Percentiles rank a stretch among this genome's conserved stretches.
These are phyloP conservation scores for Blomia tropicalis DNA, from an alignment of 2,888 invertebrate species.

Conservation along the genomic window DNA sequence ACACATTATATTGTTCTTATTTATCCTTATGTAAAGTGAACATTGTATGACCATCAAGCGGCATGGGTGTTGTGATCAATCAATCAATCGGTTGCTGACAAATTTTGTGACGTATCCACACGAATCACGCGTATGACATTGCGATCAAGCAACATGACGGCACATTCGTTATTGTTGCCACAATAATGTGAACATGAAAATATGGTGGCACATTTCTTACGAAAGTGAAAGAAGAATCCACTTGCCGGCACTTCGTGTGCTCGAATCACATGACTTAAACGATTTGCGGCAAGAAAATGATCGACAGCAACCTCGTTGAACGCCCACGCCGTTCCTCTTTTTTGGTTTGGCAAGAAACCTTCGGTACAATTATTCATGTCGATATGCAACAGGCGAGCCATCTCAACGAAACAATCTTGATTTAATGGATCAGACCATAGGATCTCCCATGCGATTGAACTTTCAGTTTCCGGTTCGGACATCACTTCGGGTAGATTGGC, in stretches of 20 bases:
- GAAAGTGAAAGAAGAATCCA: slow-evolving; percentile 41
- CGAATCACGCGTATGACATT: slow-evolving; percentile 49
- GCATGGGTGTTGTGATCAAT: no score
- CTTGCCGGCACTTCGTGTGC: slow-evolving; percentile 55
- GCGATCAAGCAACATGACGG: slow-evolving; percentile 50
- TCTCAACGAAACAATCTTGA: slow-evolving; percentile 12
- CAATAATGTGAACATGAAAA: no score
- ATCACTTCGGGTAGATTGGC: slow-evolving; percentile 51
- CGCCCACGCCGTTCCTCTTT: slow-evolving; percentile 54
- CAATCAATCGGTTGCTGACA: slow-evolving; percentile 10
- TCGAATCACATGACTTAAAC: slow-evolving; percentile 51
- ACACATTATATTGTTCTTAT: no score
- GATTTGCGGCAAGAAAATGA: slow-evolving; percentile 48
- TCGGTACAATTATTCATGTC: slow-evolving; percentile 13
- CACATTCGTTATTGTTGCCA: slow-evolving; percentile 55
- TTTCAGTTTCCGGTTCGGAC: slow-evolving; percentile 48
- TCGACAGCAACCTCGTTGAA: slow-evolving; percentile 52
- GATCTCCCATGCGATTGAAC: no score
- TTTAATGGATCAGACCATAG: no score
- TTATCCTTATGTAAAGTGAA: no score
- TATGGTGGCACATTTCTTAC: slow-evolving; percentile 51
- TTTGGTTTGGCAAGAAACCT: slow-evolving; percentile 50
- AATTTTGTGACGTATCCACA: slow-evolving; percentile 39
- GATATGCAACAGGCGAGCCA: slow-evolving; percentile 16
- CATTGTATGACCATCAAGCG: no score